phyloP scores from a whole-genome alignment of 2,113 vertebrate species.

The Macroglossus sobrinus region DNA sequence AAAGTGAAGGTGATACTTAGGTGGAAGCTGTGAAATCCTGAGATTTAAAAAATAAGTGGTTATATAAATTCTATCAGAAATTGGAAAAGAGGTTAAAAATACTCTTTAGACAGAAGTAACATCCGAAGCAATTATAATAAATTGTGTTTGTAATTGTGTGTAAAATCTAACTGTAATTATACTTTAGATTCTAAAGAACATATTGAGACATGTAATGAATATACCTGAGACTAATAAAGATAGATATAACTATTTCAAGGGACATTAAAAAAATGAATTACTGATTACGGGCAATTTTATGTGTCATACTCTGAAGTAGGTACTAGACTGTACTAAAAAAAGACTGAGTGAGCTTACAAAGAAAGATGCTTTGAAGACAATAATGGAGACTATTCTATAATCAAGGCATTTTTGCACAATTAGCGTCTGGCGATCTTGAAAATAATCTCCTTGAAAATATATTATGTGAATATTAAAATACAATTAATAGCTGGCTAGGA shows the following conservation, averaged over 20 bases:
- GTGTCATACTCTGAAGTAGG: background rate
- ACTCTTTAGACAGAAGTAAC: background rate
- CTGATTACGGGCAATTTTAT: background rate
- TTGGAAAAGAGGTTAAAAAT: background rate
- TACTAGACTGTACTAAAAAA: background rate
- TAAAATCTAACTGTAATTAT: background rate
- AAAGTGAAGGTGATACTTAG: background rate
- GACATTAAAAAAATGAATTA: background rate
- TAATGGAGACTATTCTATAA: background rate
- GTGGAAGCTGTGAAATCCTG: background rate
- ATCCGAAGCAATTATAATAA: background rate
- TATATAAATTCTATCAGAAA: background rate
- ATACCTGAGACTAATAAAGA: background rate
- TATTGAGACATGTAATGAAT: background rate
- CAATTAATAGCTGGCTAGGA: background rate
- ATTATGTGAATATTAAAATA: background rate
- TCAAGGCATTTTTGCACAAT: background rate
- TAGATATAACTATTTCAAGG: background rate
- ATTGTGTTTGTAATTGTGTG: background rate
- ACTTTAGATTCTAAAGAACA: background rate
- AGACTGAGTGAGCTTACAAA: background rate
- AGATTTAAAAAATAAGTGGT: background rate
- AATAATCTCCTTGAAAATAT: background rate
- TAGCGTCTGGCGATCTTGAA: background rate
- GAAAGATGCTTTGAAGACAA: background rate